Conservation (phyloP, 2,113 vertebrate genomes). For the Oryzias celebensis region DNA sequence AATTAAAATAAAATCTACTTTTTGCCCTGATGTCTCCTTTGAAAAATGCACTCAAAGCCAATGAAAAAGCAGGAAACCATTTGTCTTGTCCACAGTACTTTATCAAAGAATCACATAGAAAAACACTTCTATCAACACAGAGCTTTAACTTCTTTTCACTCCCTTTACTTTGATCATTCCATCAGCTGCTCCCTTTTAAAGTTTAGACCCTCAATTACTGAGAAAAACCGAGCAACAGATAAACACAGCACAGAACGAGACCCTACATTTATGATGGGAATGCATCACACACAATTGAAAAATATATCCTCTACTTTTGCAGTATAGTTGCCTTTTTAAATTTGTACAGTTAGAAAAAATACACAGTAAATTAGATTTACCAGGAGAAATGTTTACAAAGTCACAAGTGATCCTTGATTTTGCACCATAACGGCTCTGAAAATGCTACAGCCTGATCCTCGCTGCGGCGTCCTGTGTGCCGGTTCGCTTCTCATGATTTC, state of each 20-base stretch:
- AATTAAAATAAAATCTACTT: slow-evolving; percentile 54
- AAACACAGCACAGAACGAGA: slow-evolving; percentile 64
- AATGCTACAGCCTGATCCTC: slow-evolving; percentile 19
- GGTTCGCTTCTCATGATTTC: slow-evolving; percentile 25
- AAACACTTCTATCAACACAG: slow-evolving; percentile 48
- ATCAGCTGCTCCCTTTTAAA: slow-evolving; percentile 28
- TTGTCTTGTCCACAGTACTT: slow-evolving; percentile 75
- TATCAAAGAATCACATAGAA: slow-evolving; percentile 81
- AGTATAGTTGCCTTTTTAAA: slow-evolving; percentile 34
- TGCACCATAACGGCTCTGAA: slow-evolving; percentile 52
- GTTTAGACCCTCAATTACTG: slow-evolving; percentile 54
- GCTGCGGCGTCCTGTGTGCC: slow-evolving; percentile 44
- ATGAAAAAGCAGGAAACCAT: slow-evolving; percentile 53
- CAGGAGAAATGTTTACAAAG: slow-evolving; percentile 44
- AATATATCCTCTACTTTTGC: slow-evolving; percentile 66
- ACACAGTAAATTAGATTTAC: slow-evolving; percentile 53
- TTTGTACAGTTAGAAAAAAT: slow-evolving; percentile 65
- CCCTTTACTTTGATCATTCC: slow-evolving; percentile 32
- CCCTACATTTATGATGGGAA: slow-evolving; percentile 59
- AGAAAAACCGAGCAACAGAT: slow-evolving; percentile 62
- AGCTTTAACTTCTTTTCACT: slow-evolving; percentile 35
- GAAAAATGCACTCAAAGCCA: slow-evolving; percentile 29
- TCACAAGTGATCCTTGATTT: slow-evolving; percentile 49
- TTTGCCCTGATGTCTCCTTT: slow-evolving; percentile 40
- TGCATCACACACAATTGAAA: slow-evolving; percentile 70